phyloP scores from a whole-genome alignment of 2,797 vertebrate species.

The Kryptolebias ocellatus region DNA sequence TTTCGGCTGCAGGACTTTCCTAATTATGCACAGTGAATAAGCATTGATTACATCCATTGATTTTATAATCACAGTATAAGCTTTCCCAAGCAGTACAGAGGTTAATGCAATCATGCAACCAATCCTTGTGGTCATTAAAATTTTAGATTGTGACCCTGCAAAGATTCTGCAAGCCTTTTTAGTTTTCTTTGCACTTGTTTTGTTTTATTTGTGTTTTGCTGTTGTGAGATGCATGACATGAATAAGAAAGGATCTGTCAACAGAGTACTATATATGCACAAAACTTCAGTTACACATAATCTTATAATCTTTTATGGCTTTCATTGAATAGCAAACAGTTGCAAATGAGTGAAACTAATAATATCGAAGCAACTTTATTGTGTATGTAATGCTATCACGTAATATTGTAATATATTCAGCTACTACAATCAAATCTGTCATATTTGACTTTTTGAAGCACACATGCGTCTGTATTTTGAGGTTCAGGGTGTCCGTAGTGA shows the following conservation, averaged over 20 bases:
- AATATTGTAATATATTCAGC: not conserved
- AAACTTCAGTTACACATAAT: not conserved
- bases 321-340: not conserved
- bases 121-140: constrained; percentile 16
- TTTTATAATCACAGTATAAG: constrained; percentile 27
- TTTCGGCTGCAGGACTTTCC: constrained; percentile 36
- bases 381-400: not conserved
- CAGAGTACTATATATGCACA: not conserved
- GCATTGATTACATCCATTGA: constrained; percentile 52
- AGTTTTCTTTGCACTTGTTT: not conserved
- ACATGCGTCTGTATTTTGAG: not conserved
- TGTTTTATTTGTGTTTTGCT: not conserved
- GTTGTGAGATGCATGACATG: not conserved
- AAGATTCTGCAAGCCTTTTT: constrained; percentile 9
- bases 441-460: constrained; percentile 8
- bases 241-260: not conserved
- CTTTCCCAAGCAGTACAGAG: constrained; percentile 31
- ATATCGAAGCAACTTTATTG: not conserved
- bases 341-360: not conserved
- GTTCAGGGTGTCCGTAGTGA: constrained; percentile 6
- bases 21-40: constrained; percentile 32
- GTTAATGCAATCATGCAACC: constrained; percentile 27
- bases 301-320: not conserved
- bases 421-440: not conserved
- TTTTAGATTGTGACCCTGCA: constrained; percentile 1